Evolutionary conservation across 2,888 invertebrate genomes (phyloP).

Genomic region (Toxonevra muliebris): DNA sequence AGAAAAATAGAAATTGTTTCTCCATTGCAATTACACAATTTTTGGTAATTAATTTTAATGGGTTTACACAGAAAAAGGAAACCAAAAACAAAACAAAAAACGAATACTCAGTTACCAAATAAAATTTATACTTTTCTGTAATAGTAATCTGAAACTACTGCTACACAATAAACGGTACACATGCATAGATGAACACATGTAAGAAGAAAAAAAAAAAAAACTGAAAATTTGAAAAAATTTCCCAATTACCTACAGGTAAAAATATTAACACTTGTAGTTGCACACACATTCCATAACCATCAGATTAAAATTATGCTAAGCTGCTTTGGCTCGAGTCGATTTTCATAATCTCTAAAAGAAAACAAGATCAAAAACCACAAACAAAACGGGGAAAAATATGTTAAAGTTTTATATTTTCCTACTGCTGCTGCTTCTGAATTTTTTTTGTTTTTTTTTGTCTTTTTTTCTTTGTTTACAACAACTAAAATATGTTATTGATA

Average conservation of each 20-base stretch:
- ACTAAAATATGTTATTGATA: too few species aligned
- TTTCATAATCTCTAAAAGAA: not conserved
- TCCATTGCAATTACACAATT: conserved; percentile 12
- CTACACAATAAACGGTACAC: not conserved
- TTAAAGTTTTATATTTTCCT: too few species aligned
- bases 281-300: conserved; percentile 11
- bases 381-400: conserved; percentile 14
- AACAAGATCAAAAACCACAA: conserved; percentile 16
- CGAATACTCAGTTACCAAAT: not conserved
- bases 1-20: not conserved
- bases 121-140: not conserved
- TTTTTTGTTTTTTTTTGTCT: too few species aligned
- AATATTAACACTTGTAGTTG: not conserved
- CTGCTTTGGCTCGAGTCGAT: conserved; percentile 58
- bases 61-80: conserved; percentile 2
- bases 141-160: not conserved
- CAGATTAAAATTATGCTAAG: conserved; percentile 46
- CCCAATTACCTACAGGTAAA: too few species aligned
- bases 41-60: conserved; percentile 16
- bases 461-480: too few species aligned
- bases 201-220: too few species aligned
- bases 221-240: too few species aligned
- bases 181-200: too few species aligned
- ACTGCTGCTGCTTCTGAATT: too few species aligned
- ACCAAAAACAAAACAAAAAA: not conserved